Evolutionary conservation across 2,113 vertebrate genomes (phyloP).

Genomic region (Rhizomys pruinosus): DNA sequence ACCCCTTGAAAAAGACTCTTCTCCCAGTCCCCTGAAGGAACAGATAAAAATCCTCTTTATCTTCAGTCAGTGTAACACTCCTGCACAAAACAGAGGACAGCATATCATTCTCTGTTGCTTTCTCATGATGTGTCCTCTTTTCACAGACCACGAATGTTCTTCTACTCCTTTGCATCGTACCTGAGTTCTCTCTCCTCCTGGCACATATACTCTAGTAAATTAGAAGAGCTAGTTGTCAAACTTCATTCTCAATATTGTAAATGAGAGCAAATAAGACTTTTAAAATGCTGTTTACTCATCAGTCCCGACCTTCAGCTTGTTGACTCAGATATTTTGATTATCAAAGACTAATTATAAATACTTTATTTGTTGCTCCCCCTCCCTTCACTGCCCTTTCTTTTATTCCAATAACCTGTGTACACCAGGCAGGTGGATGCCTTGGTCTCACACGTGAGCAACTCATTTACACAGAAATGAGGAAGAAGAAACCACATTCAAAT

Average conservation of each 20-base stretch:
- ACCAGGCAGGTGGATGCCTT: background rate
- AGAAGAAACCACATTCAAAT: background rate
- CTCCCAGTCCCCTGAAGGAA: background rate
- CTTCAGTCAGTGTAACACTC: background rate
- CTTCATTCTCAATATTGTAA: background rate
- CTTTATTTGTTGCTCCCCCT: background rate
- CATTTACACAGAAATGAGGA: background rate
- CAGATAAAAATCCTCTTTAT: background rate
- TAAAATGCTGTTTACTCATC: background rate
- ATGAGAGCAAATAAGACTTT: background rate
- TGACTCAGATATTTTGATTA: background rate
- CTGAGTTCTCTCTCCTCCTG: background rate
- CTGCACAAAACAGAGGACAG: background rate
- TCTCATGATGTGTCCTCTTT: background rate
- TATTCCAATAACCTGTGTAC: background rate
- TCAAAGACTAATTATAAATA: background rate
- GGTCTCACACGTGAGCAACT: background rate
- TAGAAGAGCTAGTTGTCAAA: background rate
- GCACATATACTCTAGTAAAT: background rate
- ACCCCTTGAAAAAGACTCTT: background rate
- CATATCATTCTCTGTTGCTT: background rate
- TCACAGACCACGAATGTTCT: background rate
- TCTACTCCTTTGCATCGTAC: background rate
- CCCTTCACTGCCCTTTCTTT: background rate
- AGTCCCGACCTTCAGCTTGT: background rate